These are phyloP conservation scores for Hydropsyche tenuis DNA, from an alignment of 1,140 invertebrate species.

Conservation along the genomic window DNA sequence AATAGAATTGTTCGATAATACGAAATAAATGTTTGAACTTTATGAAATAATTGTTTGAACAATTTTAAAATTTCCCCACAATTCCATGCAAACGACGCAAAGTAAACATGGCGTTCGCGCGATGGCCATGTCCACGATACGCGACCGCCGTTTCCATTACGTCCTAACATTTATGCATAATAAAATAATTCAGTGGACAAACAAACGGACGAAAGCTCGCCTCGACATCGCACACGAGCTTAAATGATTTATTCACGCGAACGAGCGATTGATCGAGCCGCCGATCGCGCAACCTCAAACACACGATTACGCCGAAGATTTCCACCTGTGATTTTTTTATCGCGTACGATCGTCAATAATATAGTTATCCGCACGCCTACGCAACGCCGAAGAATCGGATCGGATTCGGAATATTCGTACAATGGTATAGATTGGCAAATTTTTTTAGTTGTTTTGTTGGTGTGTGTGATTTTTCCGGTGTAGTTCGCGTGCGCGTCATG, in stretches of 20 bases:
- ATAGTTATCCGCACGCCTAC: not conserved
- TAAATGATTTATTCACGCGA: constrained; percentile 41
- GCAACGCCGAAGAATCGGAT: not conserved
- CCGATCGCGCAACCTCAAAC: constrained; percentile 10
- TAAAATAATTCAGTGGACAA: constrained; percentile 29
- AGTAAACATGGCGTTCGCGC: too few relatives aligned
- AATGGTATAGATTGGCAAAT: not conserved
- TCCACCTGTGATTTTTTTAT: constrained; percentile 13
- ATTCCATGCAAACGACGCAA: too few relatives aligned
- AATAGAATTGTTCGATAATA: too few relatives aligned
- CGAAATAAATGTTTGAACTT: too few relatives aligned
- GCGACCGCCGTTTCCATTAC: not conserved
- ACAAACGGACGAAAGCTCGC: constrained; percentile 30
- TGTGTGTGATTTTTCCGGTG: not conserved
- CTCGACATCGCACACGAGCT: not conserved
- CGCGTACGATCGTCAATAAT: constrained; percentile 3
- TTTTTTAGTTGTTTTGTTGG: not conserved
- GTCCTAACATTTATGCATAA: constrained; percentile 35
- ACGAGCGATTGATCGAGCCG: constrained; percentile 34
- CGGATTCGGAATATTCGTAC: too few relatives aligned
- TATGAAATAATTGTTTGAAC: too few relatives aligned
- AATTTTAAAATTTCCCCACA: too few relatives aligned
- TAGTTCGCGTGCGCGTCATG: constrained; percentile 26
- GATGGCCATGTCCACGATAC: too few relatives aligned
- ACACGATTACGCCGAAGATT: constrained; percentile 20